These are phyloP conservation scores for Phyllostomus hastatus DNA, from an alignment of 2,113 vertebrate species.

Conservation along the genomic window DNA sequence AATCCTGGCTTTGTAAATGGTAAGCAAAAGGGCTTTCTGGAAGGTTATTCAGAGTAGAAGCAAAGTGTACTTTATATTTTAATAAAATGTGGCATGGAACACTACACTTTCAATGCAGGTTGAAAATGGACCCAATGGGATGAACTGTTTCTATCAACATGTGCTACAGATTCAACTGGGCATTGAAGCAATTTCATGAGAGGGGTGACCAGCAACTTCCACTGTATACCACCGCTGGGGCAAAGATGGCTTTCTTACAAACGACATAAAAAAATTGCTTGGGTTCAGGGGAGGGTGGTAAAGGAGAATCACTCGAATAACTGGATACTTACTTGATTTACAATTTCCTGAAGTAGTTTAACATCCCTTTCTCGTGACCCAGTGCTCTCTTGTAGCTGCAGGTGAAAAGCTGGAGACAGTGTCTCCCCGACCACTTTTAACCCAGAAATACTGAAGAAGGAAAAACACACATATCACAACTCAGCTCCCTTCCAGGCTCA, in stretches of 20 bases:
- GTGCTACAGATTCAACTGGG: too few species aligned
- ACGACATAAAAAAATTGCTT: neutral
- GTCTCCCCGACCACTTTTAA: constrained; percentile 89
- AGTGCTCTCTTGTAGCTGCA: constrained; percentile 88
- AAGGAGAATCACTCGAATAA: neutral
- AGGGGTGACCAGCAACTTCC: too few species aligned
- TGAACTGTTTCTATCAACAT: neutral
- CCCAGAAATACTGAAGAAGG: constrained; percentile 85
- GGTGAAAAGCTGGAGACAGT: constrained; percentile 90
- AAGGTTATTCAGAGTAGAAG: neutral
- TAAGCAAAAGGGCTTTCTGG: neutral
- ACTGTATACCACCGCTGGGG: too few species aligned
- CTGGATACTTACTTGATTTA: constrained; percentile 87
- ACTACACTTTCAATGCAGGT: neutral
- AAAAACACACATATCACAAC: neutral
- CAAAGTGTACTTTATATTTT: too few species aligned
- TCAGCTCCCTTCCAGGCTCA: neutral
- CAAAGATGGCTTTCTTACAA: neutral
- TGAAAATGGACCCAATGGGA: neutral
- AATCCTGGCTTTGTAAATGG: neutral
- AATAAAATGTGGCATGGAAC: neutral
- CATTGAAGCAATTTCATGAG: accelerated
- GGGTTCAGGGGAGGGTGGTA: neutral
- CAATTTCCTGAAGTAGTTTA: constrained; percentile 86
- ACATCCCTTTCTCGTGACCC: constrained; percentile 90